Evolutionary conservation across 2,888 invertebrate species (phyloP).

Genomic region (Drosophila imparisetae): DNA sequence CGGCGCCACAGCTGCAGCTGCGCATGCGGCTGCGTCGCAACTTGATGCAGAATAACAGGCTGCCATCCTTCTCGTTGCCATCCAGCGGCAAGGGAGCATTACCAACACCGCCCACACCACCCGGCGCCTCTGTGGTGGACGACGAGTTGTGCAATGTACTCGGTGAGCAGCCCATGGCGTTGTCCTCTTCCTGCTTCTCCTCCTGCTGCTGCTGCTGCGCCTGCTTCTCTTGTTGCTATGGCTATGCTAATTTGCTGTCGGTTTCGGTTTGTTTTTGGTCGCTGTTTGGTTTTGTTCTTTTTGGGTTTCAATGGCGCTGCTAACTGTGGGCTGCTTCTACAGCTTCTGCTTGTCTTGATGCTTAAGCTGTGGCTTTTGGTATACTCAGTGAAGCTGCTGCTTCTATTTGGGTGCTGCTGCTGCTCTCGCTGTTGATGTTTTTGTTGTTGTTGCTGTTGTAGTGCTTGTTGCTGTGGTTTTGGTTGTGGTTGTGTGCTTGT

Average conservation of each 20-base stretch:
- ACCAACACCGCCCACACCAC: slow-evolving; percentile 24
- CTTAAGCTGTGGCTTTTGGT: slow-evolving; percentile 46
- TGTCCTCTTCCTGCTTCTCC: slow-evolving; percentile 34
- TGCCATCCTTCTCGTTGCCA: slow-evolving; percentile 81
- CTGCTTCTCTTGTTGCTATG: slow-evolving; percentile 32
- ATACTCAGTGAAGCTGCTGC: slow-evolving; percentile 37
- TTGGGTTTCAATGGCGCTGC: slow-evolving; percentile 48
- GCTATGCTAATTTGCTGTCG: slow-evolving; percentile 71
- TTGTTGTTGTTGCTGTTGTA: slow-evolving; percentile 27
- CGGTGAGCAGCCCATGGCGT: slow-evolving; percentile 79
- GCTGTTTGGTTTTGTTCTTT: slow-evolving; percentile 57
- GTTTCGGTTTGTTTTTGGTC: slow-evolving; percentile 64
- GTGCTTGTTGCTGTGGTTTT: slow-evolving; percentile 29
- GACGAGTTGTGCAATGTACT: slow-evolving; percentile 69
- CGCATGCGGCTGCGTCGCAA: slow-evolving; percentile 78
- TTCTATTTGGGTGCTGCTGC: slow-evolving; percentile 36
- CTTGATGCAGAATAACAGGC: slow-evolving; percentile 83
- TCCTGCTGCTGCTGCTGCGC: neutral
- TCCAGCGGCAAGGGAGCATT: slow-evolving; percentile 60
- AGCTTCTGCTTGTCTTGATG: slow-evolving; percentile 14
- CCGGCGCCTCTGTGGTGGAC: slow-evolving; percentile 43
- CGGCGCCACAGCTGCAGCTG: slow-evolving; percentile 76
- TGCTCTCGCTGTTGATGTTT: slow-evolving; percentile 10
- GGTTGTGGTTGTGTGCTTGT: slow-evolving; percentile 41
- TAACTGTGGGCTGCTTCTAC: slow-evolving; percentile 13